Conservation (phyloP, 2,888 invertebrate species). For the Leptinotarsa juncta region DNA sequence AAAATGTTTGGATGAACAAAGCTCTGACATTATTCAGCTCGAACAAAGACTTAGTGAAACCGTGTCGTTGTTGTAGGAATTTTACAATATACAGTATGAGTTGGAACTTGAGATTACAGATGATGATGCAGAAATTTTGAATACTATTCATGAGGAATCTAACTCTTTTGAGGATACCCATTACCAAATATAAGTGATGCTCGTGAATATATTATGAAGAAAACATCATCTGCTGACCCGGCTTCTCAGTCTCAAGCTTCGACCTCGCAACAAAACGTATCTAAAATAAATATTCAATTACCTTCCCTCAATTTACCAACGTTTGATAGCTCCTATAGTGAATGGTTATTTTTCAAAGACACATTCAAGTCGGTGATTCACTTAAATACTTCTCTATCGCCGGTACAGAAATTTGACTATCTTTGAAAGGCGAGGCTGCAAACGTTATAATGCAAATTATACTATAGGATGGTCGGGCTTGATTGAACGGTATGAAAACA, state of each 20-base stretch:
- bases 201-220: constrained; percentile 6
- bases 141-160: neutral
- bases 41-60: constrained; percentile 3
- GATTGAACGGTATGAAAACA: no score
- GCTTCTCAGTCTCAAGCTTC: constrained; percentile 1
- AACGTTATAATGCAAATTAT: no score
- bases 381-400: no score
- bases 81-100: constrained; percentile 7
- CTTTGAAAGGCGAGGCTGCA: no score
- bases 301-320: neutral
- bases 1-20: constrained; percentile 2
- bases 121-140: neutral
- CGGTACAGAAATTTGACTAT: no score
- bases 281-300: neutral
- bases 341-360: neutral
- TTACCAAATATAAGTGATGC: constrained; percentile 7
- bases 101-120: neutral
- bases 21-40: constrained; percentile 5
- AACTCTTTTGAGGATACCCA: neutral
- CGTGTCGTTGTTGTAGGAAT: neutral
- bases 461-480: no score
- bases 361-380: no score
- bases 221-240: neutral
- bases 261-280: neutral
- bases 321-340: neutral